phyloP scores from a whole-genome alignment of 2,113 vertebrate genomes.

The Callipepla squamata region DNA sequence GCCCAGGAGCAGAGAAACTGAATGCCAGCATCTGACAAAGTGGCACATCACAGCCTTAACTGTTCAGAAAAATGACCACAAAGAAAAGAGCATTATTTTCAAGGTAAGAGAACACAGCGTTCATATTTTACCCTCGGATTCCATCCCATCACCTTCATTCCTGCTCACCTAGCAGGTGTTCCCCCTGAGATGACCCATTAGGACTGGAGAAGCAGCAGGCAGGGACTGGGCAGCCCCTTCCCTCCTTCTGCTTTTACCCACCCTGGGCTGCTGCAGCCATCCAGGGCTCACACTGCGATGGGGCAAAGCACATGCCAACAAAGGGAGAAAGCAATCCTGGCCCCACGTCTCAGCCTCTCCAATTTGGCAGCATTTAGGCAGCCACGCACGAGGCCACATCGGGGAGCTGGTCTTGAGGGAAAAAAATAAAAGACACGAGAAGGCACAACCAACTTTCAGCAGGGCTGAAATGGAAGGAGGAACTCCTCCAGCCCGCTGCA shows the following conservation, averaged over 20 bases:
- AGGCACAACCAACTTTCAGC: not conserved
- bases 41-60: rapidly evolving
- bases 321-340: not conserved
- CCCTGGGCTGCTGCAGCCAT: rapidly evolving
- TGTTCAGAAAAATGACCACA: not conserved
- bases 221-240: not conserved
- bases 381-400: slow-evolving; percentile 55
- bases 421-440: too few species aligned
- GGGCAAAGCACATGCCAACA: not conserved
- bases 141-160: not conserved
- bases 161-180: not conserved
- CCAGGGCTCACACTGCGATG: not conserved
- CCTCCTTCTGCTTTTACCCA: not conserved
- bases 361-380: slow-evolving; percentile 35
- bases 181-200: not conserved
- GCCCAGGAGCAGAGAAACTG: not conserved
- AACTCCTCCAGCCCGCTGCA: not conserved
- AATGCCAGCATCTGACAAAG: rapidly evolving
- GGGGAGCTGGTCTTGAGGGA: not conserved
- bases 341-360: not conserved
- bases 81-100: not conserved
- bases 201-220: not conserved
- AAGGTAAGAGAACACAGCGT: not conserved
- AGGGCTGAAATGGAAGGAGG: not conserved
- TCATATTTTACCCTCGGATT: too few species aligned